Conservation (phyloP, 2,113 vertebrate species). For the Pelecanoides urinatrix region DNA sequence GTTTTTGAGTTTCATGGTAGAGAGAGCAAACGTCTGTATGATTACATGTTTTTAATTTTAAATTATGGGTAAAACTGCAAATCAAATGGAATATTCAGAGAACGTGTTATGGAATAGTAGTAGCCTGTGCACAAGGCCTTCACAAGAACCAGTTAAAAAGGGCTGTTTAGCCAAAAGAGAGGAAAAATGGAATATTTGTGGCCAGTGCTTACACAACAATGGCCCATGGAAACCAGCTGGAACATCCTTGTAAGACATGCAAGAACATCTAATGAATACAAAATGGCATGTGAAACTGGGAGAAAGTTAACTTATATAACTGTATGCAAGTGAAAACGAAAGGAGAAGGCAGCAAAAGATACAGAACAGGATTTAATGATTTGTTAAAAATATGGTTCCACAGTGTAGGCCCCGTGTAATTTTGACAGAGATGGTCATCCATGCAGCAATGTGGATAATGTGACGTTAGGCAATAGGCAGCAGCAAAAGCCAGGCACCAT, state of each 20-base stretch:
- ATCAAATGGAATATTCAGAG: background rate
- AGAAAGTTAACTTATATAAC: background rate
- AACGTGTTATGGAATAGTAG: background rate
- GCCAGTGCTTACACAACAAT: slow-evolving; percentile 30
- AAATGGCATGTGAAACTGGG: background rate
- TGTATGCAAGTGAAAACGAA: background rate
- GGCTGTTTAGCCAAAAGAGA: background rate
- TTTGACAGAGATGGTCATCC: background rate
- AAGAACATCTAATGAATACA: background rate
- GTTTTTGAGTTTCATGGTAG: background rate
- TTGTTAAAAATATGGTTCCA: background rate
- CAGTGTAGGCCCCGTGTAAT: accelerated
- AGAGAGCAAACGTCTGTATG: background rate
- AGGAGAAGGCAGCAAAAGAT: background rate
- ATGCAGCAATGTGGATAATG: accelerated
- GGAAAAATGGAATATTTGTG: slow-evolving; percentile 6
- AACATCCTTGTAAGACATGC: background rate
- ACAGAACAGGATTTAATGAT: background rate
- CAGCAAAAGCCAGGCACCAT: background rate
- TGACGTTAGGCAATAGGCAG: background rate
- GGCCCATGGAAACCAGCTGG: slow-evolving; percentile 14
- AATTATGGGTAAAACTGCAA: background rate
- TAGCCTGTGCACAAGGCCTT: background rate
- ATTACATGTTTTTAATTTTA: background rate
- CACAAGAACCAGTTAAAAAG: background rate